Conservation (phyloP, 2,888 invertebrate genomes). For the Timema cristinae region DNA sequence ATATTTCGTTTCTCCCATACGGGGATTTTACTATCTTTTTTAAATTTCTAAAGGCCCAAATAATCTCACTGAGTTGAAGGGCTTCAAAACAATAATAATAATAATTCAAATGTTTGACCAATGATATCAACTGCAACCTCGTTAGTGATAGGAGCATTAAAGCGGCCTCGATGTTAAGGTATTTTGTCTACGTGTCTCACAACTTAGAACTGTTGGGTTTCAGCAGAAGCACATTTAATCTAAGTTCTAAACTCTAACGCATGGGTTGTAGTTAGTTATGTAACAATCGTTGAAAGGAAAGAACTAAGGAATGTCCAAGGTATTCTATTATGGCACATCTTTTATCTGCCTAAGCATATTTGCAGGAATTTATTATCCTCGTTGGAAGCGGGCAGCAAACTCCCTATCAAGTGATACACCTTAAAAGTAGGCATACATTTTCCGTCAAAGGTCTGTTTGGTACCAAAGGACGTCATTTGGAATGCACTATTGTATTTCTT, state of each 20-base stretch:
- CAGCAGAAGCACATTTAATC: slow-evolving; percentile 22
- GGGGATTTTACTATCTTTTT: no score
- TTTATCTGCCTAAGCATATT: slow-evolving; percentile 25
- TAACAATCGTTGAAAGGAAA: slow-evolving; percentile 26
- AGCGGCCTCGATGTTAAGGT: slow-evolving; percentile 11
- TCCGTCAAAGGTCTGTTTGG: slow-evolving; percentile 20
- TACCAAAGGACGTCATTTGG: slow-evolving; percentile 35
- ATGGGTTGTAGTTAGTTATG: slow-evolving; percentile 12
- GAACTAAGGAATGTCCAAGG: slow-evolving; percentile 17
- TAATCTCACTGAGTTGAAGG: no score
- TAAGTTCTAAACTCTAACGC: neutral
- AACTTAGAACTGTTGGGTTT: slow-evolving; percentile 10
- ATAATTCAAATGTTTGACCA: slow-evolving; percentile 8
- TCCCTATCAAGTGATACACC: slow-evolving; percentile 29
- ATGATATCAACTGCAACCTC: slow-evolving; percentile 24
- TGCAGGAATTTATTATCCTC: slow-evolving; percentile 28
- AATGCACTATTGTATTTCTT: slow-evolving; percentile 26
- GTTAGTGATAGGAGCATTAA: slow-evolving; percentile 20
- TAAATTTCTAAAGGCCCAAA: no score
- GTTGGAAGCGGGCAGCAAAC: slow-evolving; percentile 25
- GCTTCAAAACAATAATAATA: no score
- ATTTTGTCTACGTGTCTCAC: slow-evolving; percentile 1
- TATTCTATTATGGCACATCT: neutral
- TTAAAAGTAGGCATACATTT: slow-evolving; percentile 26
- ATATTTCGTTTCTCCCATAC: no score